phyloP scores from a whole-genome alignment of 1,140 invertebrate species.

The Cepaea nemoralis region DNA sequence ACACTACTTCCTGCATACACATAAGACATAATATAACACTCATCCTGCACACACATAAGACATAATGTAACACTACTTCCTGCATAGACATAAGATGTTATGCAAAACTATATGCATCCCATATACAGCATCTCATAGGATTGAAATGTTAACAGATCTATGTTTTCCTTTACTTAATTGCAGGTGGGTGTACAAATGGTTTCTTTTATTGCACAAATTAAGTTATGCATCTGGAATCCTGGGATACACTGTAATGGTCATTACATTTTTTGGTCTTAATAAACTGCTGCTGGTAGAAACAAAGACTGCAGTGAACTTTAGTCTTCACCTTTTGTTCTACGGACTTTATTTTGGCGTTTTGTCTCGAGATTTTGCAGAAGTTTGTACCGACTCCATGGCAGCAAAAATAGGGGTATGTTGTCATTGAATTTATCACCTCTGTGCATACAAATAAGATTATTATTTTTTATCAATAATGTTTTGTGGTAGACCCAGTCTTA shows the following conservation, averaged over 20 bases:
- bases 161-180: slow-evolving; percentile 12
- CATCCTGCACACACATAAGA: too few species aligned
- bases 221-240: slow-evolving; percentile 92
- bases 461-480: too few species aligned
- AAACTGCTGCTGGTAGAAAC: slow-evolving; percentile 79
- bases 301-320: slow-evolving; percentile 91
- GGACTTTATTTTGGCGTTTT: slow-evolving; percentile 98
- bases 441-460: neutral
- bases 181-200: slow-evolving; percentile 97
- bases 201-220: slow-evolving; percentile 95
- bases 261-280: slow-evolving; percentile 93
- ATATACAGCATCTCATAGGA: too few species aligned
- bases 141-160: neutral
- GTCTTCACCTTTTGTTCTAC: slow-evolving; percentile 92
- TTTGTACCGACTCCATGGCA: slow-evolving; percentile 97
- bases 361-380: slow-evolving; percentile 95
- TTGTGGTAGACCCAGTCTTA: too few species aligned
- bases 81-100: too few species aligned
- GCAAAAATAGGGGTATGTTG: slow-evolving; percentile 89
- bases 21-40: too few species aligned
- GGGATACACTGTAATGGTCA: slow-evolving; percentile 93
- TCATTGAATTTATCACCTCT: neutral
- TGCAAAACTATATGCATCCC: too few species aligned
- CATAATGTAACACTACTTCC: too few species aligned
- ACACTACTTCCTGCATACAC: too few species aligned